phyloP scores from a whole-genome alignment of 2,888 invertebrate genomes.

The Aleiodes testaceus region DNA sequence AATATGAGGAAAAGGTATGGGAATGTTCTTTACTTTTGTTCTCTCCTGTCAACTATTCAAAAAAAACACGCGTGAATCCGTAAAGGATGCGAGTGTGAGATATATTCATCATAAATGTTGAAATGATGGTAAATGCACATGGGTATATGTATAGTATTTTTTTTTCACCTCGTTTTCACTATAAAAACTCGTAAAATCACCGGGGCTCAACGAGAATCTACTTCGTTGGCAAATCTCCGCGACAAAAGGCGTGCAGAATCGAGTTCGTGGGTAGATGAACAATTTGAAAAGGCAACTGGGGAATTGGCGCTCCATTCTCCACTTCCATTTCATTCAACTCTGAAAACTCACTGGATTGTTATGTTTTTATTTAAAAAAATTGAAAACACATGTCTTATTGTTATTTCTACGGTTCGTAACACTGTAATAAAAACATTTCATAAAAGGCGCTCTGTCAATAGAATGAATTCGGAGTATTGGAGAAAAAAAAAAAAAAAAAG shows the following conservation, averaged over 20 bases:
- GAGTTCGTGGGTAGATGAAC: slow-evolving; percentile 23
- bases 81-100: slow-evolving; percentile 24
- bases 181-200: slow-evolving; percentile 20
- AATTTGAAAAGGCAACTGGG: slow-evolving; percentile 14
- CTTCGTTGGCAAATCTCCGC: slow-evolving; percentile 28
- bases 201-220: slow-evolving; percentile 10
- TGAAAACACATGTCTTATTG: too few species aligned
- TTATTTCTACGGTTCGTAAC: too few species aligned
- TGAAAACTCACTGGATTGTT: neutral
- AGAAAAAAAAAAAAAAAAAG: neutral
- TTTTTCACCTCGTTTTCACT: neutral
- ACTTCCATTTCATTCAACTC: neutral
- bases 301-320: slow-evolving; percentile 11
- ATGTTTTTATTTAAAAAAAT: neutral
- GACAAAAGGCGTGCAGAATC: slow-evolving; percentile 19
- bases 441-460: too few species aligned
- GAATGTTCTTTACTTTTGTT: too few species aligned
- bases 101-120: slow-evolving; percentile 6
- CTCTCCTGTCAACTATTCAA: slow-evolving; percentile 4
- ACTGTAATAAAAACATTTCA: too few species aligned
- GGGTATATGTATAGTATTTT: slow-evolving; percentile 9
- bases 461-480: too few species aligned
- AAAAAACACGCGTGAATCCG: slow-evolving; percentile 19
- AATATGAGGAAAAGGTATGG: too few species aligned
- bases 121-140: slow-evolving; percentile 18